A percentile compares a stretch with the other conserved stretches of the same genome.
These are phyloP conservation scores for Andrena bucephala DNA, from an alignment of 2,888 invertebrate genomes.

Conservation along the genomic window DNA sequence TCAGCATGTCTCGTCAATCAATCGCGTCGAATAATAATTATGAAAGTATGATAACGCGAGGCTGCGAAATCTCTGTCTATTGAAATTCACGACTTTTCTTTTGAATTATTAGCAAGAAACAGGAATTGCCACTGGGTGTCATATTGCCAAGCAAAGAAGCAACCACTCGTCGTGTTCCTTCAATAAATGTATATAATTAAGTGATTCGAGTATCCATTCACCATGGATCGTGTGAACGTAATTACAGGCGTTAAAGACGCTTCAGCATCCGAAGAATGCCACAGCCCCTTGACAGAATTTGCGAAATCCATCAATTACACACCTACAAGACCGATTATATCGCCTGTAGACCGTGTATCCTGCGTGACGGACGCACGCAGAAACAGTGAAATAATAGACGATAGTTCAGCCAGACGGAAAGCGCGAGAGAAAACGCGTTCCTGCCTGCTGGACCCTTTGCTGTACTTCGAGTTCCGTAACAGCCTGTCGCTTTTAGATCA, in stretches of 20 bases:
- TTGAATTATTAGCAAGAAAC: neutral
- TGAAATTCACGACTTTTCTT: neutral
- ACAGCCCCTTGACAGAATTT: neutral
- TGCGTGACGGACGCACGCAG: neutral
- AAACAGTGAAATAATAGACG: neutral
- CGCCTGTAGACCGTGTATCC: constrained; percentile 13
- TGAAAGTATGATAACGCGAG: too few relatives aligned
- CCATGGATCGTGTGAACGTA: neutral
- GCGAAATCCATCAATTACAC: constrained; percentile 14
- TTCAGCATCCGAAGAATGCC: too few relatives aligned
- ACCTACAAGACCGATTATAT: constrained; percentile 1
- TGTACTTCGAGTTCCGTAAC: constrained; percentile 11
- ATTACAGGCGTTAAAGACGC: constrained; percentile 1
- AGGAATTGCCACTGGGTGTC: neutral
- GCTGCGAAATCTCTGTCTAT: too few relatives aligned
- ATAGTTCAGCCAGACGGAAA: neutral
- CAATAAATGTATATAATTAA: neutral
- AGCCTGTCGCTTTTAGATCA: neutral
- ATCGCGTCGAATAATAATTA: too few relatives aligned
- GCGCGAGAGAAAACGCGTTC: neutral
- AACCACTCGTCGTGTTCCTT: neutral
- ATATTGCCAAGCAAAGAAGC: neutral
- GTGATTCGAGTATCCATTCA: too few relatives aligned
- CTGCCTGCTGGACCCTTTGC: neutral
- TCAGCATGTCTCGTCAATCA: too few relatives aligned